These are phyloP conservation scores for Fregata magnificens DNA, from an alignment of 2,113 vertebrate species.

Conservation along the genomic window DNA sequence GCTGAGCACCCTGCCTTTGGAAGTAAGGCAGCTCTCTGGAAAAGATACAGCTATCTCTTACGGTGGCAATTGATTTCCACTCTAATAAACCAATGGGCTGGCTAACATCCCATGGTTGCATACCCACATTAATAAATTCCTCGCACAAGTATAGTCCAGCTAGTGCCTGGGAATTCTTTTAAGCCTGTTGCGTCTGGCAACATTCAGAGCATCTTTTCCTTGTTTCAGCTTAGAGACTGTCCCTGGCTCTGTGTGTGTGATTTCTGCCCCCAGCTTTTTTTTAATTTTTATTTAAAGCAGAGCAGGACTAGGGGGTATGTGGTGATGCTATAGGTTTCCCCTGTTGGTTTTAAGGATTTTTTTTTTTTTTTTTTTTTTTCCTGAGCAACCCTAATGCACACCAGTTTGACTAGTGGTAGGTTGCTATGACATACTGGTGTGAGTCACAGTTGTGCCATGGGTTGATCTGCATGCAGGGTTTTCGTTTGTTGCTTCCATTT, in stretches of 20 bases:
- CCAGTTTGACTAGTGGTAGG: background rate
- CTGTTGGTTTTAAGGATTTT: background rate
- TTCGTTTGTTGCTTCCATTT: background rate
- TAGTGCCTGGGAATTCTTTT: background rate
- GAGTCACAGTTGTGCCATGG: background rate
- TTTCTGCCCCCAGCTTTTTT: too few relatives aligned
- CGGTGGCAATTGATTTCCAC: background rate
- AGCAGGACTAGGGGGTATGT: background rate
- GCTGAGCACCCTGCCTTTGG: background rate
- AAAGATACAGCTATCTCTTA: background rate
- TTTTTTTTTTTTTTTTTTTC: background rate
- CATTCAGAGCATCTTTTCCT: background rate
- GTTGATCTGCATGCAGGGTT: background rate
- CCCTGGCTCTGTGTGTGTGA: fast-evolving
- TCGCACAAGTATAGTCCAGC: background rate
- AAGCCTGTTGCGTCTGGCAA: background rate
- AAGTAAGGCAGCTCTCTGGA: background rate
- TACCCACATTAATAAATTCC: background rate
- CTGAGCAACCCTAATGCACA: background rate
- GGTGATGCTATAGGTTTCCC: background rate
- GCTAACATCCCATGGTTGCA: background rate
- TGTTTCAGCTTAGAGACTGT: background rate
- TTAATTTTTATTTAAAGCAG: background rate
- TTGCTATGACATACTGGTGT: background rate
- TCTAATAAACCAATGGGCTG: background rate